Evolutionary conservation across 1,140 invertebrate species (phyloP), one percentile per base, ranked within the genome.

Genomic region (Hyles euphorbiae): DNA sequence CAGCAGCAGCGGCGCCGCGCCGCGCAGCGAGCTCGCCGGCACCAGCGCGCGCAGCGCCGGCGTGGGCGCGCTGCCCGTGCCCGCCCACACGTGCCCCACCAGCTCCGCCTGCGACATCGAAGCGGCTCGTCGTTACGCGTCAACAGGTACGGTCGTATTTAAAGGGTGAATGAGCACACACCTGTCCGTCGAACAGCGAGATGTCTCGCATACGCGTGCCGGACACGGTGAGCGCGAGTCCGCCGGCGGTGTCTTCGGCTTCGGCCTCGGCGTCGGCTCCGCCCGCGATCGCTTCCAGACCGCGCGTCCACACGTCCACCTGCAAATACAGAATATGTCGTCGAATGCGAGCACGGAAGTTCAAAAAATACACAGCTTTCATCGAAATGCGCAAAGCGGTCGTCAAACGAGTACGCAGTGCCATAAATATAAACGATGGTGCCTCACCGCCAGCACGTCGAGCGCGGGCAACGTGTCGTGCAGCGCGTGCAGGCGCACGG

Each of bases 11-110:
- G 65, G 60, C 58, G 66, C 12, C 34, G 51, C 9, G 32, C 49
- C n/a, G 36, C 6, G 3, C 46, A 47, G 9, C 32, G 50, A 44
- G 12, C n/a, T 9, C 51, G 58, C 60, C 56, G 63, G 60, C 44
- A 56, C 58, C 51, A 68, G 44, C 50, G 74, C 76, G 60, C 79
- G 74, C 47, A 76, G 52, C 60, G 62, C 71, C 2, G 70, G 59
- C 62, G 80, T 76, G 11, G 79, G 72, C 61, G 67, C 56, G 64
- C 73, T 75, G 58, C 67, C 76, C 46, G 76, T 61, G 61, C 77
- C 76, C 53, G 77, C 68, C 79, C 77, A 80, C 67, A 80, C 74
- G 72, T 76, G 77, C 6, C 68, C 72, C 60, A 80, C 63, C 62
- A 82, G 67, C 72, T 78, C 76, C 5, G 61, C 74, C 70, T 73